Evolutionary conservation across 2,888 invertebrate genomes (phyloP).

Genomic region (Theretra japonica): DNA sequence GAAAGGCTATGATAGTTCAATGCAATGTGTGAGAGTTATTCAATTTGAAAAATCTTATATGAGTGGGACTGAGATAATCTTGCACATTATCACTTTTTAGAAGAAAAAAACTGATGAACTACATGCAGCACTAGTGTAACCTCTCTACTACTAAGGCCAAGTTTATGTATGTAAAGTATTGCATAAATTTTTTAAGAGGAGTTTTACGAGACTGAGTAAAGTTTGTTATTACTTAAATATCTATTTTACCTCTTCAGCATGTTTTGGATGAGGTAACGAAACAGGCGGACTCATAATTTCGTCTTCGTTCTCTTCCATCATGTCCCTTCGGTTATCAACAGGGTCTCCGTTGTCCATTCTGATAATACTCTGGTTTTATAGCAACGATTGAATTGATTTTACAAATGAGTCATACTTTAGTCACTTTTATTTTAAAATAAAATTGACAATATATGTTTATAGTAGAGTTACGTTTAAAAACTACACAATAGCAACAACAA

Average conservation of each 20-base stretch:
- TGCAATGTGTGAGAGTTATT: too few species aligned
- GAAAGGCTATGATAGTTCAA: too few species aligned
- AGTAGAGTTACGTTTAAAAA: not conserved
- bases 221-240: not conserved
- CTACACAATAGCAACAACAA: not conserved
- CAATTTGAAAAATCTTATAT: too few species aligned
- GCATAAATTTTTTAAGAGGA: too few species aligned
- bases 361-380: not conserved
- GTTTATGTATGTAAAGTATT: too few species aligned
- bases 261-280: not conserved
- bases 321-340: not conserved
- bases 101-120: too few species aligned
- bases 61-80: too few species aligned
- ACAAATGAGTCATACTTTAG: not conserved
- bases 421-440: not conserved
- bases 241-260: constrained; percentile 2
- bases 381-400: not conserved
- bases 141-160: too few species aligned
- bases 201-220: too few species aligned
- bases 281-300: not conserved
- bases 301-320: not conserved
- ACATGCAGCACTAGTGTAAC: too few species aligned
- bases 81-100: too few species aligned
- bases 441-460: not conserved
- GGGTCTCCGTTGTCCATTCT: not conserved